Base-by-base conservation (phyloP, 2,797 vertebrate species). In the Sebastes vulpes region DNA sequence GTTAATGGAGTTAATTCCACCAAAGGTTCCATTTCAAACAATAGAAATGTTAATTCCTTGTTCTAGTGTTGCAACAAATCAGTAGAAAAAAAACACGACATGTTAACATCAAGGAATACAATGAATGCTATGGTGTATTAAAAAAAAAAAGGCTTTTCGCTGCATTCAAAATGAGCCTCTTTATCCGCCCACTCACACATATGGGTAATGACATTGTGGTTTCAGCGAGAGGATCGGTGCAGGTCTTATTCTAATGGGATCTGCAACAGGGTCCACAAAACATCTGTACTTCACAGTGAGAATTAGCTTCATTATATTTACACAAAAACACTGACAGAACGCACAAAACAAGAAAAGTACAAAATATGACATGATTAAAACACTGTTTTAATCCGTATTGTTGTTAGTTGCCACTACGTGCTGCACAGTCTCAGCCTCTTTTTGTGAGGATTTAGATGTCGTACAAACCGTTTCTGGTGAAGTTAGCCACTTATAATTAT, bases 261-360 rank as follows among this genome's bases (percentile, higher is more conserved):
- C 60, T 89, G 66, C 53, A 76, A 79, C 82, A 81, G 32, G 74
- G 75, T 90, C 81, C 85, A 91, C 85, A 83, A 81, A 89, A 87
- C 83, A 81, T 58, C 71, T 77, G 77, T 42, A 93, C 80, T 84
- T 79, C 79, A 93, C 87, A 87, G 77, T 88, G 79, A 67, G 83
- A 92, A 81, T 77, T 38, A 74, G 35, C 32, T 54, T 76, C 5
- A 74, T 75, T 72, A 72, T 85, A 92, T 87, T 84, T 81, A 77
- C 88, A 92, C 79, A 81, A 75, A 46, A 85, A 82, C 85, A 90
- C 82, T 79, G 66, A 91, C 77, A 59, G 67, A 83, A 81, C 64
- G 85, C 63, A 32, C 58, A 78, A 74, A 86, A 65, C n/a, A 58
- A 63, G 10, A 74, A 74, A 23, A 28, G 46, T 86, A 89, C 72